Conservation (phyloP, 2,113 vertebrate species). For the Brachyhypopomus gauderio region DNA sequence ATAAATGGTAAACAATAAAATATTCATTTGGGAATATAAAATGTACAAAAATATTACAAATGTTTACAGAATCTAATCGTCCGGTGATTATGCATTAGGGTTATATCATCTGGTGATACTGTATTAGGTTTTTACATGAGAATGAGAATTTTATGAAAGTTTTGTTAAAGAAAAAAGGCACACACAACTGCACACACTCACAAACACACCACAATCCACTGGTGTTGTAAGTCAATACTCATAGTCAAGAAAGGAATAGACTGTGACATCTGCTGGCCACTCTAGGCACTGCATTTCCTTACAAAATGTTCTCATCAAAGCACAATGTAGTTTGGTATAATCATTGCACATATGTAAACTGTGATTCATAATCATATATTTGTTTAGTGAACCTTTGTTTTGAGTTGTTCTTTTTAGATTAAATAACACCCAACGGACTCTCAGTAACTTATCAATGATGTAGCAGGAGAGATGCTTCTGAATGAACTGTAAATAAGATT, state of each 20-base stretch:
- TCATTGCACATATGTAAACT: too few species aligned
- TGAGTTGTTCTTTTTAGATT: too few species aligned
- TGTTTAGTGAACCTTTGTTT: too few species aligned
- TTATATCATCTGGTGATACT: not conserved
- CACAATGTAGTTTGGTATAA: too few species aligned
- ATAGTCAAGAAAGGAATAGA: conserved; percentile 1
- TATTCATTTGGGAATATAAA: not conserved
- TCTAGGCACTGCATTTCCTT: conserved; percentile 12
- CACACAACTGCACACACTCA: not conserved
- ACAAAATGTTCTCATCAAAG: not conserved
- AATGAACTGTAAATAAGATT: too few species aligned
- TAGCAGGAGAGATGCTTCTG: too few species aligned
- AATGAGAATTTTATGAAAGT: too few species aligned
- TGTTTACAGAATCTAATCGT: not conserved
- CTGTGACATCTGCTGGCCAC: conserved; percentile 35
- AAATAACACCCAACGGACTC: too few species aligned
- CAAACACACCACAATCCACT: not conserved
- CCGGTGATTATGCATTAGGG: too few species aligned
- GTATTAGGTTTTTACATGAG: not conserved
- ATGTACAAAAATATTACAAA: not conserved
- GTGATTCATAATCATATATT: too few species aligned
- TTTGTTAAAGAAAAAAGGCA: not conserved
- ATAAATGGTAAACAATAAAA: not conserved
- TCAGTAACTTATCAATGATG: too few species aligned
- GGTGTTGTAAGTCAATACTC: not conserved